phyloP scores from a whole-genome alignment of 2,888 invertebrate genomes.

The Phalera bucephala region DNA sequence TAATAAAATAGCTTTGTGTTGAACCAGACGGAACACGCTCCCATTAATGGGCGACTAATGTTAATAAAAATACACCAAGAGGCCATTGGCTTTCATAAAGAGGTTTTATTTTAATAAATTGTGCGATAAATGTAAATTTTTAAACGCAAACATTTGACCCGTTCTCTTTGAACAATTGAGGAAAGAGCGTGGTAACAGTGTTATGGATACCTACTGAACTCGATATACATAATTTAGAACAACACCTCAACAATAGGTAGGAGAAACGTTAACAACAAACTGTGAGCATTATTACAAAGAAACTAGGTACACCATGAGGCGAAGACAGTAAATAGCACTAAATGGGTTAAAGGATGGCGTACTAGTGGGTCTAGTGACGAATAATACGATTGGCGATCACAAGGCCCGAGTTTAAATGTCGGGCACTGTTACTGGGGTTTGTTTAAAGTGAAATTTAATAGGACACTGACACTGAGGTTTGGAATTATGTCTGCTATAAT shows the following conservation, averaged over 20 bases:
- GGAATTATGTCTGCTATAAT: no score
- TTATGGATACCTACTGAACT: constrained; percentile 4
- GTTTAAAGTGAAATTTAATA: no score
- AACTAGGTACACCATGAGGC: no score
- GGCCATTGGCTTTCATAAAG: constrained; percentile 10
- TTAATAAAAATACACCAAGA: constrained; percentile 20
- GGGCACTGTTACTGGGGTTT: no score
- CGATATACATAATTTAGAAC: constrained; percentile 6
- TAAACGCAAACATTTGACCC: neutral
- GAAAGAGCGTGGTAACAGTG: neutral
- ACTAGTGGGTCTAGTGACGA: no score
- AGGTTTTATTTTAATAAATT: neutral
- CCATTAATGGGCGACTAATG: constrained; percentile 19
- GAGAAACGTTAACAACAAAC: constrained; percentile 1
- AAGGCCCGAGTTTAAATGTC: no score
- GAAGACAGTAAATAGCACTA: no score
- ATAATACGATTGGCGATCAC: no score
- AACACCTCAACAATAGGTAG: no score
- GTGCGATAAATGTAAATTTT: neutral
- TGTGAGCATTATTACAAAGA: no score
- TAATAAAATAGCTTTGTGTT: constrained; percentile 18
- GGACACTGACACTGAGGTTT: no score
- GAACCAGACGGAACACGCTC: constrained; percentile 19
- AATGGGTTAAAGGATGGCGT: no score
- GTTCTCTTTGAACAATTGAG: neutral